Base-by-base conservation (phyloP, 2,888 invertebrate genomes). In the Cotesia congregata region DNA sequence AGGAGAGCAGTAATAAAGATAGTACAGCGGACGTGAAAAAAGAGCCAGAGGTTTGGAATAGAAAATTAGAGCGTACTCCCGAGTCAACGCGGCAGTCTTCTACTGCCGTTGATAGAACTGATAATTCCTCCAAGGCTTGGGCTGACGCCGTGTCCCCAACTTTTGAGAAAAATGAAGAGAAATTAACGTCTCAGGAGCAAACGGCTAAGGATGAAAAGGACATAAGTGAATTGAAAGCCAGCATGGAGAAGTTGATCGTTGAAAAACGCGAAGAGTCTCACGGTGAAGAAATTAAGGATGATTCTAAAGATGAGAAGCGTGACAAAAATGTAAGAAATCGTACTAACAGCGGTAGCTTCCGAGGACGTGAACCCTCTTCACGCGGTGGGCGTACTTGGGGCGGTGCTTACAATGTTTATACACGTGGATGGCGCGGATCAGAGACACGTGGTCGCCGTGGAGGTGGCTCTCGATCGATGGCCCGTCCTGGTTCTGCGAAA, bases 21-120 rank as follows among this genome's bases (percentile, higher is more conserved):
- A 91, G 90, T 81, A 90, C 91, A 7, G 90, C 90, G 78, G 92
- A 92, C 80, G 89, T 90, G 15, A 92, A 92, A 78, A 92, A 92
- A 83, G 92, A 92, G 67, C 88, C 89, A 67, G 90, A 87, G 69
- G 91, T 90, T 50, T 91, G 91, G 90, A 91, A 90, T 60, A 89
- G 91, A 81, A 90, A 92, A 84, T 89, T 89, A 80, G 92, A 92
- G 67, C 86, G 90, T 72, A 90, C 91, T 50, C 90, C 79, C 1
- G 83, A 81, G 38, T 79, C 65, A 5, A 69, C 61, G 30, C 80
- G 65, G n/a, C n/a, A n/a, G n/a, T n/a, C n/a, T 61, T 67, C 75
- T 1, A 75, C 74, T 1, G 87, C 86, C 6, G 62, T 75, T 1
- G 87, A 87, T 6, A 83, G 86, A 41, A 81, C 80, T 12, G 87